These are phyloP conservation scores for Epinephelus cyanopodus DNA, from an alignment of 2,113 vertebrate species.

Conservation along the genomic window DNA sequence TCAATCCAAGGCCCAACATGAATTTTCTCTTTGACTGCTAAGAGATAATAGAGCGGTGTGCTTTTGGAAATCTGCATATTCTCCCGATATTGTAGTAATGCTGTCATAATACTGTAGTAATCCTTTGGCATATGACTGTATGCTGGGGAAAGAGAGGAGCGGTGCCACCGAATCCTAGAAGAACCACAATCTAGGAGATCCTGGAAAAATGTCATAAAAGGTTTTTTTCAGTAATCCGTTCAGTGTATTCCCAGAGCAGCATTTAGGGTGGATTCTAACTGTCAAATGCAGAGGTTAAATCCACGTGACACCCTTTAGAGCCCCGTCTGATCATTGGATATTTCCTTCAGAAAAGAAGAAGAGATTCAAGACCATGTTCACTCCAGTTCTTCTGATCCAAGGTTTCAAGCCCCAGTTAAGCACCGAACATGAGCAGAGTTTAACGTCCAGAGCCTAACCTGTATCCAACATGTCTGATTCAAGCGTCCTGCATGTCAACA, in stretches of 20 bases:
- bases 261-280: not conserved
- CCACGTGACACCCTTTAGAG: not conserved
- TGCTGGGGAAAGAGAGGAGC: constrained; percentile 43
- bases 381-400: constrained; percentile 4
- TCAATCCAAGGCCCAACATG: constrained; percentile 50
- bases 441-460: constrained; percentile 16
- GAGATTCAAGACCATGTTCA: not conserved
- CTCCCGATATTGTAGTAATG: constrained; percentile 25
- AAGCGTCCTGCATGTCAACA: constrained; percentile 1
- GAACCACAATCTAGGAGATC: not conserved
- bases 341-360: constrained; percentile 21
- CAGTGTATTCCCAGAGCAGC: constrained; percentile 27
- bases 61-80: constrained; percentile 39
- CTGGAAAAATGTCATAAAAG: not conserved
- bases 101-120: constrained; percentile 56
- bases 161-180: not conserved
- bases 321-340: not conserved
- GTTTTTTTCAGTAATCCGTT: constrained; percentile 9
- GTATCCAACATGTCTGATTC: not conserved
- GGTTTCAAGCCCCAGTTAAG: constrained; percentile 11
- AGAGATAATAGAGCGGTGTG: constrained; percentile 39
- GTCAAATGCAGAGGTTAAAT: constrained; percentile 2
- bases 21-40: constrained; percentile 14
- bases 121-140: constrained; percentile 78
- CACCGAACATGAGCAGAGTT: not conserved